Percentiles rank a stretch among this genome's conserved stretches.
These are phyloP conservation scores for Danionella dracula DNA, from an alignment of 2,797 vertebrate genomes.

Conservation along the genomic window DNA sequence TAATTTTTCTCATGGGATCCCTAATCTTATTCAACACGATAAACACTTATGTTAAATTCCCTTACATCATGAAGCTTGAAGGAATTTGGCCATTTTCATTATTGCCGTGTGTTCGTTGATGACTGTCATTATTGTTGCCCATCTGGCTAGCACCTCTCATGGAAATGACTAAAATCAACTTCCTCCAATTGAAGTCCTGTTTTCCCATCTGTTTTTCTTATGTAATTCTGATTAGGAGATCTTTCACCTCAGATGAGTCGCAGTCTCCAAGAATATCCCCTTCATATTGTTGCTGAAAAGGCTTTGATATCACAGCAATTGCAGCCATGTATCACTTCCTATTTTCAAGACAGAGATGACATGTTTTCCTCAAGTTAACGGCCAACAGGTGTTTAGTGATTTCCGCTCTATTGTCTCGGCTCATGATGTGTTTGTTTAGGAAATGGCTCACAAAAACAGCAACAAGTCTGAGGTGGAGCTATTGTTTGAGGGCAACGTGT, in stretches of 20 bases:
- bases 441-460: conserved; percentile 48
- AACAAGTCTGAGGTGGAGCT: conserved; percentile 55
- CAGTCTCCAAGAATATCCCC: conserved; percentile 51
- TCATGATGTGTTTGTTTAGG: conserved; percentile 50
- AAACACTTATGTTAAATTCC: background rate
- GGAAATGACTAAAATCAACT: conserved; percentile 58
- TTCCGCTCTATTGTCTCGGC: conserved; percentile 52
- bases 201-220: conserved; percentile 44
- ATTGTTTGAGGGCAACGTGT: conserved; percentile 44
- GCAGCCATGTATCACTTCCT: conserved; percentile 62
- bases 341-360: conserved; percentile 53
- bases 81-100: background rate
- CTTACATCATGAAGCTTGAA: background rate
- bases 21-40: conserved; percentile 2
- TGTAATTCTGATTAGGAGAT: conserved; percentile 43
- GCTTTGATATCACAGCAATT: conserved; percentile 55
- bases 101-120: conserved; percentile 11
- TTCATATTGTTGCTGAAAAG: conserved; percentile 51
- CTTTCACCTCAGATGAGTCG: conserved; percentile 53
- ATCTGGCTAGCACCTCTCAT: conserved; percentile 62
- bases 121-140: conserved; percentile 42
- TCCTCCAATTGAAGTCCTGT: conserved; percentile 62
- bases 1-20: conserved; percentile 49
- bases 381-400: conserved; percentile 73
- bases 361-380: conserved; percentile 49